These are phyloP conservation scores for Diorhabda sublineata DNA, from an alignment of 1,140 invertebrate species.

Conservation along the genomic window DNA sequence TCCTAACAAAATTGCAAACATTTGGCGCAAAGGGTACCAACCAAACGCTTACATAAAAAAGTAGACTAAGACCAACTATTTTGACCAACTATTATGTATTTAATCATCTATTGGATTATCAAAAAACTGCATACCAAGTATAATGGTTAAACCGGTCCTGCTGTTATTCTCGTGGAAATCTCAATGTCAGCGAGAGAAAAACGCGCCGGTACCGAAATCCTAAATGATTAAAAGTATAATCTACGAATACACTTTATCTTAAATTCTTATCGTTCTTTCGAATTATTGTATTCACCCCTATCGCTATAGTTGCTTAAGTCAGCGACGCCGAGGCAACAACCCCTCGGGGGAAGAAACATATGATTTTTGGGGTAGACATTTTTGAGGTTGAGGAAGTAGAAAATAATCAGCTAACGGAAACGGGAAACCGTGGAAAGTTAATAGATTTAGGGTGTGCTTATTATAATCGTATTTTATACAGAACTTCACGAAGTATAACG, in stretches of 20 bases:
- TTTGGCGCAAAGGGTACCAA: too few relatives aligned
- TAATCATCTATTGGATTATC: too few relatives aligned
- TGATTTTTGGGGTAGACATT: not conserved
- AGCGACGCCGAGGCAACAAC: slow-evolving; percentile 5
- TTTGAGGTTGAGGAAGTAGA: not conserved
- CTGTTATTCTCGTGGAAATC: not conserved
- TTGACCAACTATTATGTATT: too few relatives aligned
- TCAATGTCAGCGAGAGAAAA: slow-evolving; percentile 23
- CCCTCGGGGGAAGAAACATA: slow-evolving; percentile 2
- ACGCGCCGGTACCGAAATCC: slow-evolving; percentile 27
- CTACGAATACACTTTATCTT: slow-evolving; percentile 34
- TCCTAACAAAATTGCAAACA: too few relatives aligned
- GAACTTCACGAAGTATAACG: too few relatives aligned
- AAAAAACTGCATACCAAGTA: too few relatives aligned
- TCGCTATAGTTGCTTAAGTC: slow-evolving; percentile 1
- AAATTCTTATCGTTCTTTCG: slow-evolving; percentile 16
- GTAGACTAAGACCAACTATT: too few relatives aligned
- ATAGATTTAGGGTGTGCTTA: not conserved
- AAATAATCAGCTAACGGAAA: not conserved
- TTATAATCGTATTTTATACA: not conserved
- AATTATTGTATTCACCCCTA: slow-evolving; percentile 7
- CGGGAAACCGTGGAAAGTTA: not conserved
- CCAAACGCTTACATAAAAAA: too few relatives aligned
- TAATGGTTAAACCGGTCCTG: not conserved
- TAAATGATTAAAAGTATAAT: slow-evolving; percentile 39